phyloP scores from a whole-genome alignment of 2,113 vertebrate genomes.

The Carassius auratus region DNA sequence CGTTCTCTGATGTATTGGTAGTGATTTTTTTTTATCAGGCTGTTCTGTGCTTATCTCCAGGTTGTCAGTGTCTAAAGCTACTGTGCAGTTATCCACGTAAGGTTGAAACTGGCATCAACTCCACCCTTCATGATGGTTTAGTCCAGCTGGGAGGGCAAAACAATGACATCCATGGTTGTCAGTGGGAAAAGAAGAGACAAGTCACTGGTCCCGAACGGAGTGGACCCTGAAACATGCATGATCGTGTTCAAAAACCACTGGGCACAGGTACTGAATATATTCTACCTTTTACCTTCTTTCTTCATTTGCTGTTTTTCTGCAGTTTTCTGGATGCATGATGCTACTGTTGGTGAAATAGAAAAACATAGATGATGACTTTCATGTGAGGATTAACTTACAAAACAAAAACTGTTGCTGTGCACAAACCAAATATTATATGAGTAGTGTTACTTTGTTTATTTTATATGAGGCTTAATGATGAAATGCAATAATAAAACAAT shows the following conservation, averaged over 20 bases:
- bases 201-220: conserved; percentile 84
- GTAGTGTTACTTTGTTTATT: neutral
- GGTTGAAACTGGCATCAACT: conserved; percentile 48
- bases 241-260: conserved; percentile 99
- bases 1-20: neutral
- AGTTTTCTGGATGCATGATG: too few species aligned
- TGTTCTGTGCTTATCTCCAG: conserved; percentile 50
- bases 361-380: too few species aligned
- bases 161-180: conserved; percentile 87
- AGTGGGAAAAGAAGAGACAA: conserved; percentile 78
- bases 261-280: conserved; percentile 84
- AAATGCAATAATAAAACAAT: neutral
- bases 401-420: too few species aligned
- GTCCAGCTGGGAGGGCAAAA: conserved; percentile 65
- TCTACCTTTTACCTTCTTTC: neutral
- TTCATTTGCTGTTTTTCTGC: neutral
- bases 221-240: conserved; percentile 98
- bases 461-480: neutral
- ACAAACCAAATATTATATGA: neutral
- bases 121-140: conserved; percentile 66
- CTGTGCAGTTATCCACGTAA: neutral
- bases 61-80: conserved; percentile 4
- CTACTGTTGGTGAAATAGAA: too few species aligned
- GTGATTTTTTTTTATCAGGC: neutral
- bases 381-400: too few species aligned